A percentile compares a stretch with the other conserved stretches of the same genome.
Evolutionary conservation across 2,113 vertebrate genomes (phyloP).

Genomic region (Leptobrachium leishanense): DNA sequence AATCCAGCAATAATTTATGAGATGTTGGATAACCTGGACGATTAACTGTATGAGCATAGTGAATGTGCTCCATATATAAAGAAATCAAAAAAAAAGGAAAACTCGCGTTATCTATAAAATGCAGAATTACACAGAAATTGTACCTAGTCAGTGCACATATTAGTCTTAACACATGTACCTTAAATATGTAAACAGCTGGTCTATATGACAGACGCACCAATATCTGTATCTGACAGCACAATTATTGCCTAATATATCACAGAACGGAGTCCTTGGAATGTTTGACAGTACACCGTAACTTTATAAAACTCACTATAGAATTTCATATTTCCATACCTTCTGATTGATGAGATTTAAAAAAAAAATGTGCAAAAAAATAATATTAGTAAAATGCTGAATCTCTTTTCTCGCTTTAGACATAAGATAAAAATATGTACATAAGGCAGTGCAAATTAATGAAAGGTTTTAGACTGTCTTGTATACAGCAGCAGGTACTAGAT

Average conservation of each 20-base stretch:
- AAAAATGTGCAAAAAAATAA: background rate
- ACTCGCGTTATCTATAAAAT: no score
- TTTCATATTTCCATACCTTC: no score
- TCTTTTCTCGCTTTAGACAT: background rate
- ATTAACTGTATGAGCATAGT: background rate
- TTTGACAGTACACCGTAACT: background rate
- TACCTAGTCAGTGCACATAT: background rate
- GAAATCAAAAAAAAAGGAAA: background rate
- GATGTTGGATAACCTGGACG: background rate
- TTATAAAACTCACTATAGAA: no score
- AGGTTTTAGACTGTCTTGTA: background rate
- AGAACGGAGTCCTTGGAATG: background rate
- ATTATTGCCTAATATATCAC: background rate
- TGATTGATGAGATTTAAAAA: no score
- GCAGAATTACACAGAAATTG: background rate
- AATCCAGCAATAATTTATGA: background rate
- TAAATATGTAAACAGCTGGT: slow-evolving; percentile 4
- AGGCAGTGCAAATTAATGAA: slow-evolving; percentile 17
- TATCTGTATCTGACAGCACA: background rate
- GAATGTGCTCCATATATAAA: background rate
- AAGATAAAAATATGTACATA: background rate
- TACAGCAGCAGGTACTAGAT: background rate
- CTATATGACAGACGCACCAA: background rate
- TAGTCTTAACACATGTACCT: slow-evolving; percentile 3
- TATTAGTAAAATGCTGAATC: background rate